phyloP scores from a whole-genome alignment of 2,888 invertebrate genomes.

The Drosophila differens region DNA sequence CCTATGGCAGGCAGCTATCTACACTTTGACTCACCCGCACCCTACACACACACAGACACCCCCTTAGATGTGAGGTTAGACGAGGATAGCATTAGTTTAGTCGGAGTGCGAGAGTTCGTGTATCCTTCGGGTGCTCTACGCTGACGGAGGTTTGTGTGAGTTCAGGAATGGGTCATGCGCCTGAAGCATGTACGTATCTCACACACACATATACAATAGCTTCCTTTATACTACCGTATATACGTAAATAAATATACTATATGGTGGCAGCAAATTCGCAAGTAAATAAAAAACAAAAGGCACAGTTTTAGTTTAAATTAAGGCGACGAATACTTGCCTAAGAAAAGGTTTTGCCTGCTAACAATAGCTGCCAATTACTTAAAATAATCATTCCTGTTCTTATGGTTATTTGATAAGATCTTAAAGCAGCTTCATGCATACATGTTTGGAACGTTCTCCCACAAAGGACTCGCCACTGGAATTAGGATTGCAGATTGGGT shows the following conservation, averaged over 20 bases:
- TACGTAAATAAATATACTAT: conserved; percentile 12
- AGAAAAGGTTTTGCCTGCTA: conserved; percentile 29
- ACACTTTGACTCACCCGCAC: conserved; percentile 70
- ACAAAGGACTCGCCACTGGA: conserved; percentile 1
- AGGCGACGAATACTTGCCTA: conserved; percentile 23
- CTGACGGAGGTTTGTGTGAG: conserved; percentile 63
- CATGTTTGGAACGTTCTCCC: conserved; percentile 37
- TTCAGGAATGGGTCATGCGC: conserved; percentile 84
- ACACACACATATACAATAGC: conserved; percentile 41
- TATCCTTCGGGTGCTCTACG: conserved; percentile 54
- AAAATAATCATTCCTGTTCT: conserved; percentile 76
- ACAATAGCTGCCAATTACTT: conserved; percentile 67
- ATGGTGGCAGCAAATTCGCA: conserved; percentile 62
- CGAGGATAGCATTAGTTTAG: conserved; percentile 73
- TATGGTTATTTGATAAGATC: conserved; percentile 75
- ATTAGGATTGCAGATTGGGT: conserved; percentile 13
- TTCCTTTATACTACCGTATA: conserved; percentile 12
- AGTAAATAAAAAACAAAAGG: conserved; percentile 56
- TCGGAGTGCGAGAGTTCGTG: conserved; percentile 68
- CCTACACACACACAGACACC: conserved; percentile 44
- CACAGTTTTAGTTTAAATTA: conserved; percentile 42
- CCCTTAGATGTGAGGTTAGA: conserved; percentile 42
- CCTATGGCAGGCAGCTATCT: conserved; percentile 79
- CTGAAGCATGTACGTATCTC: conserved; percentile 60
- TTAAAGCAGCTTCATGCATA: conserved; percentile 48